A percentile compares a stretch with the other conserved stretches of the same genome.
Conservation (phyloP, 1,140 invertebrate species). For the Oreohelix idahoensis region DNA sequence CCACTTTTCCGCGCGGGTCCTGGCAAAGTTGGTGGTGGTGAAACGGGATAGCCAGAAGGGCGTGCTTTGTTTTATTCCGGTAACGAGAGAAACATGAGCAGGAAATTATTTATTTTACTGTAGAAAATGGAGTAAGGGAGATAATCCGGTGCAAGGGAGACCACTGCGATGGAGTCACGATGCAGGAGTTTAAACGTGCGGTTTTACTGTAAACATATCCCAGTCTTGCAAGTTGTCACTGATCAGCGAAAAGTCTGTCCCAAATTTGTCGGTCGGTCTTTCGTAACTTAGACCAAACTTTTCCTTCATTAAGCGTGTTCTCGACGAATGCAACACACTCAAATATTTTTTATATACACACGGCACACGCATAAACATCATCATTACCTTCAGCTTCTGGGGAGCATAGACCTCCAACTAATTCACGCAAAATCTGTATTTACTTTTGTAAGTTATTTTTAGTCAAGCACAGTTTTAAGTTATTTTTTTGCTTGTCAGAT, state of each 20-base stretch:
- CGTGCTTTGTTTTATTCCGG: conserved; percentile 17
- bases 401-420: no score
- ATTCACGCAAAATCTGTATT: no score
- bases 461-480: no score
- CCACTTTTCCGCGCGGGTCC: background rate
- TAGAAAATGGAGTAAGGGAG: conserved; percentile 3
- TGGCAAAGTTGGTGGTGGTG: background rate
- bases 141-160: background rate
- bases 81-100: conserved; percentile 23
- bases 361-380: no score
- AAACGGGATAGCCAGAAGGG: background rate
- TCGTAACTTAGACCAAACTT: no score
- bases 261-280: no score
- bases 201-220: background rate
- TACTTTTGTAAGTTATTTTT: no score
- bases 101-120: background rate
- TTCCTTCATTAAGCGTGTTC: no score
- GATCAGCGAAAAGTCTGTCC: background rate
- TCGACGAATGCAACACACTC: no score
- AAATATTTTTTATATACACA: no score
- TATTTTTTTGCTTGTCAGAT: no score
- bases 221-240: background rate
- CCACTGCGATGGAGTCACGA: background rate
- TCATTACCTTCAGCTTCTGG: no score
- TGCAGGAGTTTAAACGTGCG: background rate